These are phyloP conservation scores for Lithophane ornitopus DNA, from an alignment of 2,888 invertebrate species.

Conservation along the genomic window DNA sequence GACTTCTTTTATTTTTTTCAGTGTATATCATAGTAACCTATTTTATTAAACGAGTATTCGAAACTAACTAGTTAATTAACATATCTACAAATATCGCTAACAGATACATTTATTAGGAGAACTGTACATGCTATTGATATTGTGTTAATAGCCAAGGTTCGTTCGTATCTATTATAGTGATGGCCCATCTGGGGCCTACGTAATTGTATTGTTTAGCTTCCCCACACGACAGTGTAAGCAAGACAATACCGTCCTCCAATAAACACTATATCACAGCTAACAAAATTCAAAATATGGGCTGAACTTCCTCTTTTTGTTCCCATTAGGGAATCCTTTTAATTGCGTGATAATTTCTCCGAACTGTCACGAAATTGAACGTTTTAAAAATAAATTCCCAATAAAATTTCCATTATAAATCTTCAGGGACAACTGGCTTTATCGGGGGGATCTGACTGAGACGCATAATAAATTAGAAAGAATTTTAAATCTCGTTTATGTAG, in stretches of 20 bases:
- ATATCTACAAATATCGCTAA: neutral
- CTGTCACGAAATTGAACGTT: conserved; percentile 61
- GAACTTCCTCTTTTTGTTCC: conserved; percentile 55
- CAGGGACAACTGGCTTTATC: conserved; percentile 57
- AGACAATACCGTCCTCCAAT: conserved; percentile 40
- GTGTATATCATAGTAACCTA: neutral
- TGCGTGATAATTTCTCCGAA: conserved; percentile 64
- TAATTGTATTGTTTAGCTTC: conserved; percentile 55
- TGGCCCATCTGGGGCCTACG: conserved; percentile 58
- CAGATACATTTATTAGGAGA: neutral
- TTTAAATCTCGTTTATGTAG: conserved; percentile 66
- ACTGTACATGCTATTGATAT: conserved; percentile 22
- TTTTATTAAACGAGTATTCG: neutral
- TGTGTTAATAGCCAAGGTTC: conserved; percentile 28
- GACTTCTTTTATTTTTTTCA: neutral
- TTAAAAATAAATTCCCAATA: conserved; percentile 62
- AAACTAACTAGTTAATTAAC: neutral
- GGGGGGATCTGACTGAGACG: conserved; percentile 61
- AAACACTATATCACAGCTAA: conserved; percentile 32
- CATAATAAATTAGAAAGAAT: conserved; percentile 64
- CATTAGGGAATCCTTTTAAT: conserved; percentile 65
- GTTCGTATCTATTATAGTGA: conserved; percentile 54
- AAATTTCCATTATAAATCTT: conserved; percentile 70
- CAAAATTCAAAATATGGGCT: conserved; percentile 43
- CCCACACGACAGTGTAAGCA: conserved; percentile 26